A percentile compares a stretch with the other conserved stretches of the same genome.
phyloP scores from a whole-genome alignment of 2,888 invertebrate genomes.

The Rhingia rostrata region DNA sequence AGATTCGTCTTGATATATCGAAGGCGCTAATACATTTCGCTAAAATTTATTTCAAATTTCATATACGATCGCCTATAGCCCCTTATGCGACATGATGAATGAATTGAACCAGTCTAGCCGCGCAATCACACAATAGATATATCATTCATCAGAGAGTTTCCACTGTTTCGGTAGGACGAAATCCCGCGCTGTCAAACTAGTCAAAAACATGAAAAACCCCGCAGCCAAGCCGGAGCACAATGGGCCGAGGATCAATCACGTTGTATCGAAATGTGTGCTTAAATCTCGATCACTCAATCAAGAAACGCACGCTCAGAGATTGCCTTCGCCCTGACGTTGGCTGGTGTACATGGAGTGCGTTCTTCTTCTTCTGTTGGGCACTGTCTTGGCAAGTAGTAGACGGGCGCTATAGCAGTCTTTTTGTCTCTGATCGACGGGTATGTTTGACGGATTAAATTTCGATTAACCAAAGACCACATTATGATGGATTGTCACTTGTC shows the following conservation, averaged over 20 bases:
- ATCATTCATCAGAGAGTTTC: conserved; percentile 58
- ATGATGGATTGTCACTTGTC: conserved; percentile 48
- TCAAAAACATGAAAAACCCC: conserved; percentile 58
- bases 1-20: conserved; percentile 42
- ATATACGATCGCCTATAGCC: background rate
- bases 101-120: conserved; percentile 35
- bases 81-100: conserved; percentile 42
- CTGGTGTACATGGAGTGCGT: background rate
- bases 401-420: conserved; percentile 2
- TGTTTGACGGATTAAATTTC: conserved; percentile 63
- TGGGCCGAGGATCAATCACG: conserved; percentile 58
- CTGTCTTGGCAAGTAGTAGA: background rate
- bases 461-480: conserved; percentile 55
- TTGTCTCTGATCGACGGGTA: conserved; percentile 60
- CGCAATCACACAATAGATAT: conserved; percentile 44
- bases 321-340: background rate
- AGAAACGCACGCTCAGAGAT: background rate
- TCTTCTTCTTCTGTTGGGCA: background rate
- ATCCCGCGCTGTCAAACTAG: conserved; percentile 61
- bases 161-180: conserved; percentile 38
- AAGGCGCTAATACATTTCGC: conserved; percentile 34
- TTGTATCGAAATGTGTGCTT: conserved; percentile 53
- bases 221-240: conserved; percentile 29
- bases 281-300: conserved; percentile 67
- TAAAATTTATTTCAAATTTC: conserved; percentile 36